phyloP scores from a whole-genome alignment of 2,113 vertebrate genomes.

The Coregonus clupeaformis region DNA sequence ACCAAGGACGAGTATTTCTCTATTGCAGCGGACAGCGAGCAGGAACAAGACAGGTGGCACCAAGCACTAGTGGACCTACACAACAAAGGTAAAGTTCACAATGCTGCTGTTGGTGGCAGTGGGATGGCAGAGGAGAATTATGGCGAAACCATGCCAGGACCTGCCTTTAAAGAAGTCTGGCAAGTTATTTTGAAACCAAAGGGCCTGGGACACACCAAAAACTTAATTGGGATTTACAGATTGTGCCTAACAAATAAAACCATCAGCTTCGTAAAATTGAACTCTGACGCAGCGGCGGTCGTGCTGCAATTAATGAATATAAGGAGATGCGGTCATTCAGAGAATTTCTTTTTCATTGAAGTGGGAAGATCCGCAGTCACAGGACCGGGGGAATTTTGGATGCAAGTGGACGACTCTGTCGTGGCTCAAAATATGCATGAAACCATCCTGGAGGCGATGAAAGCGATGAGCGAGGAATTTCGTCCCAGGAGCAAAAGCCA shows the following conservation, averaged over 20 bases:
- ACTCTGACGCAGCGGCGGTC: constrained; percentile 85
- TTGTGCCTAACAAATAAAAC: constrained; percentile 89
- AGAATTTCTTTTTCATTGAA: constrained; percentile 92
- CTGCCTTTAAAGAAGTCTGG: constrained; percentile 90
- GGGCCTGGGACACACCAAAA: constrained; percentile 87
- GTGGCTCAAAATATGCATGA: constrained; percentile 92
- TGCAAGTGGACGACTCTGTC: constrained; percentile 89
- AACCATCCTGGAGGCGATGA: constrained; percentile 89
- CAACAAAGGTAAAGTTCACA: constrained; percentile 82
- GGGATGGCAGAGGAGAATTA: constrained; percentile 76
- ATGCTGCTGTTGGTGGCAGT: constrained; percentile 55
- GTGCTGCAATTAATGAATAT: constrained; percentile 91
- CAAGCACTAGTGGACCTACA: constrained; percentile 84
- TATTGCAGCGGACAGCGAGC: constrained; percentile 84
- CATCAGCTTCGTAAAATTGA: constrained; percentile 89
- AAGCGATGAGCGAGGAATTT: constrained; percentile 90
- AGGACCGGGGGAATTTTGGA: constrained; percentile 88
- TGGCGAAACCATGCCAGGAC: constrained; percentile 77
- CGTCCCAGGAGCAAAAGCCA: constrained; percentile 89
- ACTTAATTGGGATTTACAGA: constrained; percentile 89
- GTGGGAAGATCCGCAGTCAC: constrained; percentile 87
- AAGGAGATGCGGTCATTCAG: constrained; percentile 85
- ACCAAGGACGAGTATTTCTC: constrained; percentile 90
- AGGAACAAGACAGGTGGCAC: constrained; percentile 88
- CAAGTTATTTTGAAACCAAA: constrained; percentile 91